These are phyloP conservation scores for Rhadina sibilatrix DNA, from an alignment of 2,113 vertebrate genomes.

Conservation along the genomic window DNA sequence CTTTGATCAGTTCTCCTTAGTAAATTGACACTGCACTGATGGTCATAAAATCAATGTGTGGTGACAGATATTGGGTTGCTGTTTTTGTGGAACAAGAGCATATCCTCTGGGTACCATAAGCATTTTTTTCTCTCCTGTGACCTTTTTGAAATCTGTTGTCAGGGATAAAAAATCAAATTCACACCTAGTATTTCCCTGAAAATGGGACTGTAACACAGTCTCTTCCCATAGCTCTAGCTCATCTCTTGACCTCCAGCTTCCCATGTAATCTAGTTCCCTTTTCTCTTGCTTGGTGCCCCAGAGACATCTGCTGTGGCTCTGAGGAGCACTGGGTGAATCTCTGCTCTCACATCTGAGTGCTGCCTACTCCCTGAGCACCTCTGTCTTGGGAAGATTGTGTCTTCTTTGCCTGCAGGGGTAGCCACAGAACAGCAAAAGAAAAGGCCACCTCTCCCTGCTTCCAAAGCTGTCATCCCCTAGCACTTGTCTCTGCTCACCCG, in stretches of 20 bases:
- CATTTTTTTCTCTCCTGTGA: not conserved
- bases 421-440: constrained; percentile 17
- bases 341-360: not conserved
- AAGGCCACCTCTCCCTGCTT: not conserved
- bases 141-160: not conserved
- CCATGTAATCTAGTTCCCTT: not conserved
- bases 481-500: not conserved
- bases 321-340: not conserved
- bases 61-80: not conserved
- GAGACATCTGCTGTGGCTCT: not conserved
- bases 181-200: not conserved
- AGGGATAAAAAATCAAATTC: not conserved
- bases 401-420: constrained; percentile 41
- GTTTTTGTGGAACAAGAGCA: not conserved
- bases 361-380: not conserved
- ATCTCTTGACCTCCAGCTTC: not conserved
- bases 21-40: not conserved
- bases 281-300: not conserved
- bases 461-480: not conserved
- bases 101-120: not conserved
- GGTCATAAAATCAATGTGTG: not conserved
- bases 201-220: not conserved
- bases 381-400: not conserved
- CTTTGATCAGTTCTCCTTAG: constrained; percentile 29
- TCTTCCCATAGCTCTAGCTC: not conserved